These are phyloP conservation scores for Argyrosomus japonicus DNA, from an alignment of 2,113 vertebrate genomes.

Conservation along the genomic window DNA sequence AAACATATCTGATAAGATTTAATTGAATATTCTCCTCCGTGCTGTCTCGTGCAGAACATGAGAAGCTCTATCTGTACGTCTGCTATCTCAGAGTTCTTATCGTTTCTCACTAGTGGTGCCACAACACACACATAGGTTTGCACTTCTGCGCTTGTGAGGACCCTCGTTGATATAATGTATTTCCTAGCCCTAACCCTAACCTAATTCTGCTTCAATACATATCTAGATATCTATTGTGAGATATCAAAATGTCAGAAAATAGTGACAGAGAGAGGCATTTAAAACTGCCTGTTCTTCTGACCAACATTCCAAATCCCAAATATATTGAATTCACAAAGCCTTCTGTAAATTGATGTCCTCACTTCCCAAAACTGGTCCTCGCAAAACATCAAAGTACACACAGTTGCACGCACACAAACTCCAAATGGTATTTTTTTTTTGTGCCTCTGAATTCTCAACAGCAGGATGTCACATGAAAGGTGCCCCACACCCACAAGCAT, in stretches of 20 bases:
- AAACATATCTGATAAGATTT: constrained; percentile 47
- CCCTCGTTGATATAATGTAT: not conserved
- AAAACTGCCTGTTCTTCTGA: no score
- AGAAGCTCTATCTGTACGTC: constrained; percentile 24
- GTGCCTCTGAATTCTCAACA: constrained; percentile 1
- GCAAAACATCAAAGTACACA: not conserved
- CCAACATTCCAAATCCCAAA: no score
- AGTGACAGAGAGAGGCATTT: no score
- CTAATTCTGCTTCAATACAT: not conserved
- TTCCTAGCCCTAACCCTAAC: not conserved
- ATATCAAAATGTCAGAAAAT: no score
- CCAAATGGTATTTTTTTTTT: not conserved
- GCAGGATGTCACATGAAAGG: constrained; percentile 14
- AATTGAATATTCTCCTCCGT: constrained; percentile 51
- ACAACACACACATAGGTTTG: not conserved
- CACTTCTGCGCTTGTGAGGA: constrained; percentile 9
- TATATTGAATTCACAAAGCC: not conserved
- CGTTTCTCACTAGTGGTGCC: not conserved
- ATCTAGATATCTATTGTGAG: no score
- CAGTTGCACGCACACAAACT: not conserved
- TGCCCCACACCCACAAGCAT: not conserved
- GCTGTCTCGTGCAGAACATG: constrained; percentile 36
- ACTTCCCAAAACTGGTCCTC: not conserved
- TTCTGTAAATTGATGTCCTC: not conserved
- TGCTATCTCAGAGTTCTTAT: constrained; percentile 20